phyloP scores from a whole-genome alignment of 2,113 vertebrate genomes.

The Tringa solitaria region DNA sequence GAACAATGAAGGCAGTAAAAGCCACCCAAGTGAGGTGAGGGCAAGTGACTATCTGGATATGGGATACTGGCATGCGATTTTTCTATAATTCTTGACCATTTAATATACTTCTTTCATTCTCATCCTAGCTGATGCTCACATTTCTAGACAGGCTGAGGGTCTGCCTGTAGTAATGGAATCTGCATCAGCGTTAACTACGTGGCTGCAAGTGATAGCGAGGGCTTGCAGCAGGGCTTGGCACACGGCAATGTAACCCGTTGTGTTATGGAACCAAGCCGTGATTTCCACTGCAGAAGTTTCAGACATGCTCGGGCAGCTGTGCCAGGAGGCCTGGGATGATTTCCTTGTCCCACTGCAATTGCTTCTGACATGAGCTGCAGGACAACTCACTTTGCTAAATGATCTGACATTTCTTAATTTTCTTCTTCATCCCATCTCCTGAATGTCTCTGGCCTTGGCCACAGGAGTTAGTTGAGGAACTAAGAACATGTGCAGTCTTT shows the following conservation, averaged over 20 bases:
- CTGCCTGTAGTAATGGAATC: not conserved
- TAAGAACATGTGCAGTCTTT: not conserved
- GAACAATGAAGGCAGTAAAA: not conserved
- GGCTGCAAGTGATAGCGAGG: not conserved
- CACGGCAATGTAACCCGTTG: not conserved
- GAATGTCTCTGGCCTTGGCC: not conserved
- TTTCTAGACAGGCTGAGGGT: not conserved
- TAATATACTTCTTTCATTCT: not conserved
- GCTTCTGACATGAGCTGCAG: not conserved
- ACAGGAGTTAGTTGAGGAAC: not conserved
- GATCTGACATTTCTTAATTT: not conserved
- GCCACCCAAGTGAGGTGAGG: not conserved
- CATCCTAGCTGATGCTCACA: not conserved
- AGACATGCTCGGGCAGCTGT: not conserved
- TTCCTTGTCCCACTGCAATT: not conserved
- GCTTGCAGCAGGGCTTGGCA: not conserved
- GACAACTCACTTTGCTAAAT: not conserved
- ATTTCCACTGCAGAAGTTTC: not conserved
- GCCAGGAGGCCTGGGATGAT: not conserved
- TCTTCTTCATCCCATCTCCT: not conserved
- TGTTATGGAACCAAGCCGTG: rapidly evolving
- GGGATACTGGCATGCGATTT: not conserved
- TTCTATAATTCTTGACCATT: not conserved
- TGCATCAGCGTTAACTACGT: not conserved
- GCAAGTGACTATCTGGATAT: not conserved